These are phyloP conservation scores for Anoplolepis gracilipes DNA, from an alignment of 1,140 invertebrate genomes.

Conservation along the genomic window DNA sequence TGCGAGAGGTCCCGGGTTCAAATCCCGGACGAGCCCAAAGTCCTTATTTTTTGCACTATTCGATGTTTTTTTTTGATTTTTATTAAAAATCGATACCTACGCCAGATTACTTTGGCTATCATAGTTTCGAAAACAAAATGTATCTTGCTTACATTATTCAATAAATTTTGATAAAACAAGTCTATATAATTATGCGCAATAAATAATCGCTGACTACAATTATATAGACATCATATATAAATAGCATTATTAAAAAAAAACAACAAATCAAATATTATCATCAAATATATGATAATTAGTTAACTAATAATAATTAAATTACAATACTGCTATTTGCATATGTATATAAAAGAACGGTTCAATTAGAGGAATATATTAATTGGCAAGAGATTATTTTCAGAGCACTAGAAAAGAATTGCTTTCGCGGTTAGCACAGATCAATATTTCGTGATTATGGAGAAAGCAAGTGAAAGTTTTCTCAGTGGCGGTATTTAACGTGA, in stretches of 20 bases:
- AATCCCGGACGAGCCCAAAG: constrained; percentile 91
- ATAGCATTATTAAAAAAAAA: too few species aligned
- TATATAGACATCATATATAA: too few species aligned
- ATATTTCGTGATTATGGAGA: constrained; percentile 78
- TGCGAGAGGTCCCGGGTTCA: constrained; percentile 94
- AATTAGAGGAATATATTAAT: neutral
- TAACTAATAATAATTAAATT: neutral
- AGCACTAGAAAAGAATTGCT: constrained; percentile 12
- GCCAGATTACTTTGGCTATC: neutral
- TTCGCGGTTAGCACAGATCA: neutral
- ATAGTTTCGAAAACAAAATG: neutral
- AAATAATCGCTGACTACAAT: too few species aligned
- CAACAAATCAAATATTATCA: too few species aligned
- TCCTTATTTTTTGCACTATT: constrained; percentile 58
- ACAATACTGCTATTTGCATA: neutral
- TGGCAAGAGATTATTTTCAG: constrained; percentile 7
- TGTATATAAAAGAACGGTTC: neutral
- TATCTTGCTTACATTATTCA: too few species aligned
- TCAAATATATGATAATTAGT: neutral
- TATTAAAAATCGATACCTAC: neutral
- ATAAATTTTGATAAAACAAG: too few species aligned
- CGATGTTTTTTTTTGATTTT: neutral
- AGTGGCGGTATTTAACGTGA: constrained; percentile 67
- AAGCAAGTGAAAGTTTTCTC: constrained; percentile 79
- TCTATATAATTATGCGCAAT: too few species aligned